Evolutionary conservation across 64 coral and sea anemone species (phyloP), one percentile per base, ranked within the genome.

Genomic region (Orbicella faveolata): DNA sequence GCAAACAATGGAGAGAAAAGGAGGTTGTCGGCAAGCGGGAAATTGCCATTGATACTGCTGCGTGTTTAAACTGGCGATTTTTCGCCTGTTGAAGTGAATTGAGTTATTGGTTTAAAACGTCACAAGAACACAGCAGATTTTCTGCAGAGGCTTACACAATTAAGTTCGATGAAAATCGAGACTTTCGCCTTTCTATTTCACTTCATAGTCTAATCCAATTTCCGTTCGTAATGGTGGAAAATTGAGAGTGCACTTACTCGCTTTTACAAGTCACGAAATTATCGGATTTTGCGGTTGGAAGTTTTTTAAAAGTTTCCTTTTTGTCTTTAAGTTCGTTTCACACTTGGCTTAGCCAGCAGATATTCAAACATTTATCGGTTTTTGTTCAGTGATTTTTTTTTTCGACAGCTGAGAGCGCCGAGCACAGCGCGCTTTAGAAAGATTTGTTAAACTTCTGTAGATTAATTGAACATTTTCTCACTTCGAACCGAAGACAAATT

Each of bases 161-260:
- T 35, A 18, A 30, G 65, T 70, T 37, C 16, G 77, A 34, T 59
- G 52, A 52, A 79, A 79, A 30, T 15, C 48, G 77, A 79, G 11
- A 25, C 39, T 57, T 57, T 26, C 1, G 48, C 33, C n/a, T 48
- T 52, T 41, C 14, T 85, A 64, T 35, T 34, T 34, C 36, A 84
- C 81, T 84, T 68, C 81, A 84, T 36, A 48, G 10, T 12, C 67
- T 85, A 85, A 85, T 85, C 82, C 39, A 85, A 85, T 85, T 85
- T 85, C 82, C 82, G 82, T 39, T 85, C 64, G 12, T 72, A 85
- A 85, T 85, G 82, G 64, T 30, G 26, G 33, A 81, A 48, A 85
- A 72, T 85, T 16, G 41, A 39, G 36, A 70, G 37, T 53, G 82
- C 39, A 26, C 65, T 85, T 52, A 85, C 23, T 52, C n/a, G 82